Evolutionary conservation across 2,113 vertebrate genomes (phyloP).

Genomic region (Micronycteris hirsuta): DNA sequence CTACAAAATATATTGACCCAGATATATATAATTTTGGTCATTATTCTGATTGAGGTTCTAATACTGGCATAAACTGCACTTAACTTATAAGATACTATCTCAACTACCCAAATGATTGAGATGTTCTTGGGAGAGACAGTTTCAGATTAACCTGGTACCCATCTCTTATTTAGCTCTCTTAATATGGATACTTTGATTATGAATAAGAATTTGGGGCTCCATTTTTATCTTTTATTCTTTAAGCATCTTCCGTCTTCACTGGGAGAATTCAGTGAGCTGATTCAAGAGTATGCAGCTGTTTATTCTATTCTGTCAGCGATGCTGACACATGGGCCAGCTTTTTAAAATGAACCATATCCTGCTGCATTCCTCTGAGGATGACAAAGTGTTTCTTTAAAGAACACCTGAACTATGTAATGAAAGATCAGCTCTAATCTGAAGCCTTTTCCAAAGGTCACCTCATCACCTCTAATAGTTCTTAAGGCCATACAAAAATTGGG

Average conservation of each 20-base stretch:
- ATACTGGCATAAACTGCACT: not conserved
- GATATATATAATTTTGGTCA: not conserved
- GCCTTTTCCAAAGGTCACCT: not conserved
- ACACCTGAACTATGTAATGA: not conserved
- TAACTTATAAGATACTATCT: not conserved
- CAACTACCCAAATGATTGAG: not conserved
- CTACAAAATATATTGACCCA: not conserved
- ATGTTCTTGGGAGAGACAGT: not conserved
- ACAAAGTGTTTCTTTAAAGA: not conserved
- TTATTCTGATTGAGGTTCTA: not conserved
- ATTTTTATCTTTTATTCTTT: not conserved
- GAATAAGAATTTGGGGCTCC: not conserved
- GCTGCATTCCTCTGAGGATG: not conserved
- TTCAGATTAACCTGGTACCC: not conserved
- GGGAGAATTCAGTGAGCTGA: not conserved
- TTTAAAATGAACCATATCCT: not conserved
- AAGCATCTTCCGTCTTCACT: not conserved
- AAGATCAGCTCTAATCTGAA: not conserved
- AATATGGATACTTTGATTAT: not conserved
- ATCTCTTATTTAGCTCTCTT: not conserved
- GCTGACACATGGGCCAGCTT: not conserved
- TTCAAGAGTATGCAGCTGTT: not conserved
- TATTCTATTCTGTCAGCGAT: not conserved
- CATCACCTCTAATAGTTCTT: not conserved
- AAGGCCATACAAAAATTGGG: not conserved